Percentiles rank a stretch among this genome's conserved stretches.
Conservation (phyloP, 2,797 vertebrate genomes). For the Poecilia picta region DNA sequence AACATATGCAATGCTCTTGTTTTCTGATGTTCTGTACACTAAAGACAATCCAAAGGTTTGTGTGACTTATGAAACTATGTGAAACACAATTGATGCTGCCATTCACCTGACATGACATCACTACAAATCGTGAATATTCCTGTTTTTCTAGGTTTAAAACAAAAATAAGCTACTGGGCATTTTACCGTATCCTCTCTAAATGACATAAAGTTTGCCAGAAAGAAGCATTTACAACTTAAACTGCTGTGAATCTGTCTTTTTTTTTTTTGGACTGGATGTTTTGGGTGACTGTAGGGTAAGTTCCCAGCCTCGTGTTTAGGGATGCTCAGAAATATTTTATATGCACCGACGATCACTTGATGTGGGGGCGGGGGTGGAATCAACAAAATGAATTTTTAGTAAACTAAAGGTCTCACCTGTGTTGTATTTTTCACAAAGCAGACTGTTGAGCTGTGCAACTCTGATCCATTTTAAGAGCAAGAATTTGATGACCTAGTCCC, state of each 20-base stretch:
- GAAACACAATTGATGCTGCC: slow-evolving; percentile 58
- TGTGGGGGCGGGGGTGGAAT: too few species aligned
- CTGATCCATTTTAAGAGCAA: background rate
- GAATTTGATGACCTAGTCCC: too few species aligned
- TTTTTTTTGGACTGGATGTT: slow-evolving; percentile 32
- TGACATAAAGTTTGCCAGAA: slow-evolving; percentile 59
- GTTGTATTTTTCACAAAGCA: background rate
- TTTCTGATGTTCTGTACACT: slow-evolving; percentile 43
- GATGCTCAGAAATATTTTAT: background rate
- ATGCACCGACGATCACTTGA: background rate
- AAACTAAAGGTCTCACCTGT: background rate
- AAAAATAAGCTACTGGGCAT: slow-evolving; percentile 75
- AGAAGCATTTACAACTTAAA: slow-evolving; percentile 46
- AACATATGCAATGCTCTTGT: slow-evolving; percentile 32
- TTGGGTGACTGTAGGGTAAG: background rate
- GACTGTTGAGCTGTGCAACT: background rate
- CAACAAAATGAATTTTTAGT: background rate
- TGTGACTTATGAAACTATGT: slow-evolving; percentile 65
- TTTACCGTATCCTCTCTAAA: slow-evolving; percentile 38
- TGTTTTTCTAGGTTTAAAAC: slow-evolving; percentile 54
- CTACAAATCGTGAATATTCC: slow-evolving; percentile 53
- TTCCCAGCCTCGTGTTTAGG: background rate
- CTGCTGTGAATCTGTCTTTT: slow-evolving; percentile 17
- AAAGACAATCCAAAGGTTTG: slow-evolving; percentile 72
- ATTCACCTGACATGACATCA: slow-evolving; percentile 60